Conservation (phyloP, 2,113 vertebrate species). For the Hepsetus odoe region DNA sequence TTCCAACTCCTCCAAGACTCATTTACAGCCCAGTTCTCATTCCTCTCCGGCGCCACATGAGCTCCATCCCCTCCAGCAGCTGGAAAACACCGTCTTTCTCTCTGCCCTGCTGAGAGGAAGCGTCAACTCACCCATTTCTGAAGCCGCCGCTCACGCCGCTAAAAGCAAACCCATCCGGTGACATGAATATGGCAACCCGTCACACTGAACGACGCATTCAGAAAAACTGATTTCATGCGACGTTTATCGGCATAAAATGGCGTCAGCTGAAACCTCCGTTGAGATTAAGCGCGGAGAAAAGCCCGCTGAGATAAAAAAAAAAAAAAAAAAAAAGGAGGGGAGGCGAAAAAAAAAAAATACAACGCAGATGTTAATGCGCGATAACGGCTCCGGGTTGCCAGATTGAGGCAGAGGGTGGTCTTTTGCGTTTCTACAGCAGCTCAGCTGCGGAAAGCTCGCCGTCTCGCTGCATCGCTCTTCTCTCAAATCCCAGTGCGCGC, state of each 20-base stretch:
- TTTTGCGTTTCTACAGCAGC: constrained; percentile 15
- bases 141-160: constrained; percentile 71
- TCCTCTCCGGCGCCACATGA: no score
- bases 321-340: constrained; percentile 56
- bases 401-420: constrained; percentile 1
- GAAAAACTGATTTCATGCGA: constrained; percentile 55
- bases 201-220: constrained; percentile 67
- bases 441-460: constrained; percentile 51
- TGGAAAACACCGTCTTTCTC: no score
- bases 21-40: no score
- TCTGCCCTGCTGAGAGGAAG: background rate
- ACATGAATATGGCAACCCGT: constrained; percentile 76
- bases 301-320: constrained; percentile 53
- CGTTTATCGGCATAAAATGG: constrained; percentile 74
- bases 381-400: background rate
- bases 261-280: constrained; percentile 71
- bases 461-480: constrained; percentile 68
- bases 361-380: constrained; percentile 41
- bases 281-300: constrained; percentile 52
- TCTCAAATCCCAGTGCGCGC: constrained; percentile 70
- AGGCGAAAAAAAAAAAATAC: constrained; percentile 57
- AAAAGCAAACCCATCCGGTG: constrained; percentile 79
- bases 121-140: constrained; percentile 79
- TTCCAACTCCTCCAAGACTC: no score
- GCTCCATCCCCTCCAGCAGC: no score